Evolutionary conservation across 1,140 invertebrate species (phyloP), one percentile per base, ranked within the genome.

Genomic region (Heliothis subflexa): DNA sequence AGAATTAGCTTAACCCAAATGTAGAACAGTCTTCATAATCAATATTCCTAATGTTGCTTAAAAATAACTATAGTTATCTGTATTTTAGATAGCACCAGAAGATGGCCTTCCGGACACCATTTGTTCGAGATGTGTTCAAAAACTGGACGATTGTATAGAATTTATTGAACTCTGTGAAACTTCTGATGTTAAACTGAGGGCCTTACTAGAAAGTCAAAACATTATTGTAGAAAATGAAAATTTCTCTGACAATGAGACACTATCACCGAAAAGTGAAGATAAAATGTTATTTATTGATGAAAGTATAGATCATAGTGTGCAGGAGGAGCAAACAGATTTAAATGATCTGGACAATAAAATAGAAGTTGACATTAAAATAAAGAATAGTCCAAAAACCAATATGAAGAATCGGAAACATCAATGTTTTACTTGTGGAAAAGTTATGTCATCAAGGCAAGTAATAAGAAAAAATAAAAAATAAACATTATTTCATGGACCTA

Each of bases 391-490:
- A 68, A 80, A 80, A 55, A 33, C 16, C 68, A 47, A 71, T 77
- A 71, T 73, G 33, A 91, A 81, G 49, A 50, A 81, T 45, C 73
- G 80, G 12, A 94, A 91, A 84, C 87, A 93, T 71, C 94, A 95
- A 83, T 95, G 94, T 80, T 90, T 86, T 62, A 94, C 86, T 62
- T 95, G 94, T 88, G 94, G 94, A 25, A 95, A 94, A 92, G 85
- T 95, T 49, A 91, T 95, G 90, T 95, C 94, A 28, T 94, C 94
- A 13, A 91, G 89, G 94, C 94, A 86, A 49, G 79, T 78, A 66
- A 21, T 33, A 40, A 10, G 11, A 14, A 62, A 25, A 25, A n/a
- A 59, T 13, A 28, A 25, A 10, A 13, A 28, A 18, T 13, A 11
- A 28, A 28, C 7, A 59, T 25, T 11, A 11, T 18, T 28, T 21